phyloP scores from a whole-genome alignment of 2,113 vertebrate species.

The Psammodynastes pulverulentus region DNA sequence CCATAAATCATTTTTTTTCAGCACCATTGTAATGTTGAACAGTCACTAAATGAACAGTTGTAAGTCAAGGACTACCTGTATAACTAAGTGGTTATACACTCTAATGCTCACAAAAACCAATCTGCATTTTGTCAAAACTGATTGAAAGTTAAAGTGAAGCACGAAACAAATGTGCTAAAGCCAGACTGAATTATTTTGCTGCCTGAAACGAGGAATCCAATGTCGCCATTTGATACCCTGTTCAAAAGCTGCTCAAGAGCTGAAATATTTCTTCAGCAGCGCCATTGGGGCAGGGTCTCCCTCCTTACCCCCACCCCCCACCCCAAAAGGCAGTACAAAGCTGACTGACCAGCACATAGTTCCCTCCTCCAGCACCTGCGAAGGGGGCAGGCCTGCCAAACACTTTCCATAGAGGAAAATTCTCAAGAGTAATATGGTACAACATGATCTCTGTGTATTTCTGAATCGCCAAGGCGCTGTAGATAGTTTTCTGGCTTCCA shows the following conservation, averaged over 20 bases:
- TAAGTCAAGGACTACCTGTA: neutral
- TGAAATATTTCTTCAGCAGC: neutral
- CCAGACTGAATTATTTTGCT: neutral
- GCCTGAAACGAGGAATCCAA: neutral
- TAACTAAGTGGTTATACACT: no score
- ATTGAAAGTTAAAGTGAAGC: neutral
- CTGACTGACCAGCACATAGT: neutral
- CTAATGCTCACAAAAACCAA: neutral
- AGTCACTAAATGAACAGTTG: neutral
- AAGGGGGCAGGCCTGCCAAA: neutral
- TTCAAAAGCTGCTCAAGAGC: neutral
- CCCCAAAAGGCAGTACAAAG: neutral
- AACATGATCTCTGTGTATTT: neutral
- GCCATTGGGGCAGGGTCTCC: neutral
- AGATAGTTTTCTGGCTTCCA: neutral
- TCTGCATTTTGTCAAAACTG: neutral
- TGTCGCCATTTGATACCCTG: neutral
- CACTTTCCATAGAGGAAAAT: neutral
- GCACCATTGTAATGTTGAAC: neutral
- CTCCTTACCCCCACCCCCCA: neutral
- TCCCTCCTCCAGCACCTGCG: neutral
- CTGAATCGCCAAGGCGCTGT: neutral
- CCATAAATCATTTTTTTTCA: neutral
- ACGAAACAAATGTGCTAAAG: neutral
- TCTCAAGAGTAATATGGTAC: neutral